Base-by-base conservation (phyloP, 2,888 invertebrate species). In the Auanema freiburgensis region DNA sequence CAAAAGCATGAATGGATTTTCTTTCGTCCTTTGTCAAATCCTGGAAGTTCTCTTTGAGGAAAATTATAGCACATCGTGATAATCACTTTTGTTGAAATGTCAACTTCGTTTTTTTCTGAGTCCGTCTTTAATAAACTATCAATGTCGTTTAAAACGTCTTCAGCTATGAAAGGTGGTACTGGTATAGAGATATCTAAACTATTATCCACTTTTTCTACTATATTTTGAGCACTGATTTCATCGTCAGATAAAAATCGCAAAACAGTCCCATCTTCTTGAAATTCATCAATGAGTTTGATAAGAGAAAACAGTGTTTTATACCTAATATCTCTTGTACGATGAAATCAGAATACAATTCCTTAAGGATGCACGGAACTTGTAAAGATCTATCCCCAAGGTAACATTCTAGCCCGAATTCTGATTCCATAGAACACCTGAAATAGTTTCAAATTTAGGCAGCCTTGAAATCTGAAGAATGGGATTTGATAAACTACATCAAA, bases 301-400 rank as follows among this genome's bases (percentile, higher is more conserved):
- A 14, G 1, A n/a, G n/a, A n/a, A n/a, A n/a, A n/a, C n/a, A n/a
- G n/a, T n/a, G 4, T 33, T 33, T 3, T 33, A 33, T 50, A 65
- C 69, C 67, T 40, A 68, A 52, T 57, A 77, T 72, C 53, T 80
- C 81, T 44, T 74, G 69, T 3, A 81, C 81, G 52, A 79, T 74
- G 54, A 81, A 81, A 52, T 81, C 81, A 23, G 71, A 72, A 68
- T 74, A 80, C 56, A 78, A 64, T 18, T 74, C 71, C 57, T 81
- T 81, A 18, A 81, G 64, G 23, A 81, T 54, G 56, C 79, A 79
- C 5, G 61, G 61, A 23, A 74, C 55, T n/a, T 65, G 57, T 21
- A 42, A 53, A 24, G 52, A 21, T 23, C 25, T 42, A 24, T 25
- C 58, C 12, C 64, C 67, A 11, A 71, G 63, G 63, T 70, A 75